A percentile compares a stretch with the other conserved stretches of the same genome.
Evolutionary conservation across 1,140 invertebrate genomes (phyloP).

Genomic region (Drosophila takahashii): DNA sequence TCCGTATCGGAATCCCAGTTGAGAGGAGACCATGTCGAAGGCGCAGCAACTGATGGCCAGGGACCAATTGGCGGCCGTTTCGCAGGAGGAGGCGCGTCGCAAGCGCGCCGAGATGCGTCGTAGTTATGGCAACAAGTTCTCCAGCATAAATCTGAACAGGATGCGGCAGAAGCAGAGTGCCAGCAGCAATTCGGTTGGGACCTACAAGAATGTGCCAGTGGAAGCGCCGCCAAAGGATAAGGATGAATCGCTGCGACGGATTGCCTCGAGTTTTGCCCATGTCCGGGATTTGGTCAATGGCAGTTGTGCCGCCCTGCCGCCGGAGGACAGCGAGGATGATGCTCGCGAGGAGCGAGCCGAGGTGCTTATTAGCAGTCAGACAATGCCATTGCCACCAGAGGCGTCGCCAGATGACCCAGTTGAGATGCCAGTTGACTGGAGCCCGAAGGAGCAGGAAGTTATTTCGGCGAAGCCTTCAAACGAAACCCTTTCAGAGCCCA

Average conservation of each 20-base stretch:
- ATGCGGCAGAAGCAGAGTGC: slow-evolving; percentile 27
- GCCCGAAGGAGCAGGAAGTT: neutral
- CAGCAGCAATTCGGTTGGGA: neutral
- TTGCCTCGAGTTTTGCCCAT: slow-evolving; percentile 62
- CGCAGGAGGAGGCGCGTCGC: slow-evolving; percentile 41
- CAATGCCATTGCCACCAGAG: neutral
- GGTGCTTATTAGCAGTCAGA: slow-evolving; percentile 55
- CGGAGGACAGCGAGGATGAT: slow-evolving; percentile 60
- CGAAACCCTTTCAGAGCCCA: neutral
- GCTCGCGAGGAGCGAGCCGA: slow-evolving; percentile 50
- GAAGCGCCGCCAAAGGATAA: neutral
- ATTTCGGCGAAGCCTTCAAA: neutral
- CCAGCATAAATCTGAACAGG: slow-evolving; percentile 42
- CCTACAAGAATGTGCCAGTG: neutral
- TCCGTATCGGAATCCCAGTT: neutral
- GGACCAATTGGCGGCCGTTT: neutral
- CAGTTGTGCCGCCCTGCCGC: slow-evolving; percentile 23
- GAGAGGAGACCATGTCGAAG: neutral
- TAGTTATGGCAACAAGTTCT: slow-evolving; percentile 59
- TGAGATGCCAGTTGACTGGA: neutral
- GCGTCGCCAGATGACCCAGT: neutral
- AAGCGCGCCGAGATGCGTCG: slow-evolving; percentile 50
- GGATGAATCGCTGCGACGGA: slow-evolving; percentile 38
- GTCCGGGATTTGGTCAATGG: slow-evolving; percentile 41
- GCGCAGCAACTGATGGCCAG: neutral